Conservation (phyloP, 2,888 invertebrate genomes). For the Bruchidius siliquastri region DNA sequence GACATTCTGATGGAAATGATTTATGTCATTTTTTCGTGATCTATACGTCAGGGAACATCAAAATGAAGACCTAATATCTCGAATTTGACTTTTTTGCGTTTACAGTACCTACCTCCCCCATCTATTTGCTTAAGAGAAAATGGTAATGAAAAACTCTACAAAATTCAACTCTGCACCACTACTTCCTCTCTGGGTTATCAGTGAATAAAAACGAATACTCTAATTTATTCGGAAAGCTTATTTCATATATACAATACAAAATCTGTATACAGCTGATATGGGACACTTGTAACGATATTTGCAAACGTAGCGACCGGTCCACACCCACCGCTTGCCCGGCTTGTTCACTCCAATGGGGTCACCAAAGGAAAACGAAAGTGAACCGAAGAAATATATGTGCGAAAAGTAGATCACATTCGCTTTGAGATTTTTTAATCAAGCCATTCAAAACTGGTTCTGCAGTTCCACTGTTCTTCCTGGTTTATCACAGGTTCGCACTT, state of each 20-base stretch:
- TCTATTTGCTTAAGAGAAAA: too few species aligned
- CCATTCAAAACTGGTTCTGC: not conserved
- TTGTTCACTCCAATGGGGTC: not conserved
- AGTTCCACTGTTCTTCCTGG: not conserved
- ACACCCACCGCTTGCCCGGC: not conserved
- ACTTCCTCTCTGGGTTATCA: too few species aligned
- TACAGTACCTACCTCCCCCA: too few species aligned
- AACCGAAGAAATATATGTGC: conserved; percentile 10
- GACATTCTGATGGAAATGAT: too few species aligned
- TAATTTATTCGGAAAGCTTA: too few species aligned
- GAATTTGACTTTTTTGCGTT: too few species aligned
- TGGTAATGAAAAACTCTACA: too few species aligned
- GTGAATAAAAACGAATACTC: too few species aligned
- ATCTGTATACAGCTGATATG: not conserved
- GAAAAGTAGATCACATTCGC: conserved; percentile 16
- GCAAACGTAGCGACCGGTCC: not conserved
- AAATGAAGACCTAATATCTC: too few species aligned
- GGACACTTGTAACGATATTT: not conserved
- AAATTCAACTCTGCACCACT: too few species aligned
- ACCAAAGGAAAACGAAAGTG: conserved; percentile 17
- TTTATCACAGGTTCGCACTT: not conserved
- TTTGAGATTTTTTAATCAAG: conserved; percentile 10
- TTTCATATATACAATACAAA: not conserved
- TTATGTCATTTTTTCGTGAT: too few species aligned
- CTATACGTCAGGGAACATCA: too few species aligned